These are phyloP conservation scores for Eupithecia centaureata DNA, from an alignment of 2,888 invertebrate genomes.

Conservation along the genomic window DNA sequence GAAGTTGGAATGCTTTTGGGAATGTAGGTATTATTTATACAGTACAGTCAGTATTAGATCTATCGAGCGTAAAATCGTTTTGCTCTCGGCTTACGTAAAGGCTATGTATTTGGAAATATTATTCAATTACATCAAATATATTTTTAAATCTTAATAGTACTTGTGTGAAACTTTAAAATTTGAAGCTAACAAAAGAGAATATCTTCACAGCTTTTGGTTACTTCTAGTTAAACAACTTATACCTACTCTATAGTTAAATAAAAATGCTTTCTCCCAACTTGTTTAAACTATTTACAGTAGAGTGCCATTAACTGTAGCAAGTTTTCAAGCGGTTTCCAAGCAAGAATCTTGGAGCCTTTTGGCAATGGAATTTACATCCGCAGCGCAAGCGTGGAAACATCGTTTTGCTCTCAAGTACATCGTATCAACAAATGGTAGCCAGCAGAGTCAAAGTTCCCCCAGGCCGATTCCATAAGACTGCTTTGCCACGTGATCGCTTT, in stretches of 20 bases:
- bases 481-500: slow-evolving; percentile 83
- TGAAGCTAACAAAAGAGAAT: slow-evolving; percentile 8
- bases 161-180: no score
- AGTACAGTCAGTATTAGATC: not conserved
- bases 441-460: slow-evolving; percentile 79
- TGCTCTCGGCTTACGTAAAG: not conserved
- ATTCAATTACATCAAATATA: no score
- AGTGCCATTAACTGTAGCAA: slow-evolving; percentile 42
- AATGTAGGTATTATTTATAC: slow-evolving; percentile 33
- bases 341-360: slow-evolving; percentile 55
- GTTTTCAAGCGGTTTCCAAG: slow-evolving; percentile 35
- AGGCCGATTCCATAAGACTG: slow-evolving; percentile 81
- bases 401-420: slow-evolving; percentile 80
- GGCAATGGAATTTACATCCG: slow-evolving; percentile 67
- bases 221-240: not conserved
- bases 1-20: slow-evolving; percentile 41
- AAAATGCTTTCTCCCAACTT: slow-evolving; percentile 35
- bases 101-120: no score
- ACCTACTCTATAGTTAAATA: slow-evolving; percentile 17
- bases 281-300: slow-evolving; percentile 39
- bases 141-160: no score
- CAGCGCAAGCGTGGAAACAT: slow-evolving; percentile 62
- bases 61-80: slow-evolving; percentile 1
- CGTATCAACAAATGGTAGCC: slow-evolving; percentile 61
- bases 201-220: slow-evolving; percentile 16